Evolutionary conservation across 2,797 vertebrate genomes (phyloP).

Genomic region (Zenarchopterus dispar): DNA sequence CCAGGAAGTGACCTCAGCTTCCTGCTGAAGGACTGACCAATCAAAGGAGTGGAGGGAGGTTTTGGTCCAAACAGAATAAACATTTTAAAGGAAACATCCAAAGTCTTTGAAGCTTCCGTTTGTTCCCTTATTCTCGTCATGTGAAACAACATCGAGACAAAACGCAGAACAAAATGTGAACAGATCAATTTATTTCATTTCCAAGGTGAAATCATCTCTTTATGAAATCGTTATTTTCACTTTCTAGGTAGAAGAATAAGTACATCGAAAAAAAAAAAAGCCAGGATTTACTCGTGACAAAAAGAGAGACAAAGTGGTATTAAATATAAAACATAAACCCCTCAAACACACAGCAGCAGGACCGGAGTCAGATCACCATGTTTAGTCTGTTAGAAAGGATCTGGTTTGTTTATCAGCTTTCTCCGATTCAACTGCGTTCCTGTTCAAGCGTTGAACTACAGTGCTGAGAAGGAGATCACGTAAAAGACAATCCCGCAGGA

Average conservation of each 20-base stretch:
- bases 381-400: neutral
- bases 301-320: constrained; percentile 25
- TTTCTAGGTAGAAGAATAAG: constrained; percentile 58
- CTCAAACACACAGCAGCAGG: constrained; percentile 7
- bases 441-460: too few species aligned
- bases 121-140: too few species aligned
- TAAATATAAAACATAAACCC: constrained; percentile 29
- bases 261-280: constrained; percentile 55
- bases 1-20: constrained; percentile 88
- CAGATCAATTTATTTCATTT: constrained; percentile 63
- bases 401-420: too few species aligned
- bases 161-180: constrained; percentile 39
- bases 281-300: constrained; percentile 22
- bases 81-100: neutral
- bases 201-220: constrained; percentile 50
- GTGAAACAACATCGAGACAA: neutral
- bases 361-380: neutral
- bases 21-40: constrained; percentile 74
- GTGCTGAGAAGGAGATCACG: neutral
- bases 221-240: constrained; percentile 34
- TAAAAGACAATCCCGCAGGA: too few species aligned
- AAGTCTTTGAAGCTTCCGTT: neutral
- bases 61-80: constrained; percentile 24
- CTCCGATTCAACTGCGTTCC: neutral
- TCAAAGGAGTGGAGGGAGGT: neutral